Evolutionary conservation across 2,113 vertebrate genomes (phyloP).

Genomic region (Shinisaurus crocodilurus): DNA sequence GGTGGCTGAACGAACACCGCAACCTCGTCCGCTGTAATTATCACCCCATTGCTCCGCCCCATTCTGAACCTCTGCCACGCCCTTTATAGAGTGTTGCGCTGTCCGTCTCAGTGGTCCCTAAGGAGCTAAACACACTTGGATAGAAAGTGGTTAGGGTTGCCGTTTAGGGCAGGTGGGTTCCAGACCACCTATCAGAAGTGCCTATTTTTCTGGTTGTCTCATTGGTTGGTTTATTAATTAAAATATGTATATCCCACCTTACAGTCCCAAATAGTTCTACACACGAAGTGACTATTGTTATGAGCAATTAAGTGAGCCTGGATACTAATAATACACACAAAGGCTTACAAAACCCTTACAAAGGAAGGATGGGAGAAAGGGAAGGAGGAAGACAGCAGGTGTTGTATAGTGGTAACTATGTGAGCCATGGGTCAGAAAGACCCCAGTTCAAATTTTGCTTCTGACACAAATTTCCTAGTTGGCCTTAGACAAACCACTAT

Average conservation of each 20-base stretch:
- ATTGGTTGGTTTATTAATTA: not conserved
- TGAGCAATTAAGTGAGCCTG: not conserved
- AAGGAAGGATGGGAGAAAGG: no score
- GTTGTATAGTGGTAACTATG: not conserved
- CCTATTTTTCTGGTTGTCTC: not conserved
- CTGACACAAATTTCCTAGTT: not conserved
- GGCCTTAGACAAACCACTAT: not conserved
- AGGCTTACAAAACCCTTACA: not conserved
- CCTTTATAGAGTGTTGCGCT: no score
- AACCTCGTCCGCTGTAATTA: not conserved
- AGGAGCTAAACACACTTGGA: not conserved
- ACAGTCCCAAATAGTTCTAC: not conserved
- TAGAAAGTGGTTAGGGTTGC: no score
- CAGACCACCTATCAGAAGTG: not conserved
- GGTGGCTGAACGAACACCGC: not conserved
- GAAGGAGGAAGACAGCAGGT: not conserved
- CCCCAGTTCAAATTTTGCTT: not conserved
- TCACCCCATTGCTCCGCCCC: not conserved
- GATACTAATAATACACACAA: not conserved
- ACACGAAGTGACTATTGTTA: not conserved
- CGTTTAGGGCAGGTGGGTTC: not conserved
- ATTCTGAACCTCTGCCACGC: not conserved
- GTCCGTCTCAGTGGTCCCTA: not conserved
- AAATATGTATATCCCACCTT: not conserved
- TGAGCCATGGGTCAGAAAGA: not conserved